Conservation (phyloP, 2,888 invertebrate genomes). For the Eulithis prunata region DNA sequence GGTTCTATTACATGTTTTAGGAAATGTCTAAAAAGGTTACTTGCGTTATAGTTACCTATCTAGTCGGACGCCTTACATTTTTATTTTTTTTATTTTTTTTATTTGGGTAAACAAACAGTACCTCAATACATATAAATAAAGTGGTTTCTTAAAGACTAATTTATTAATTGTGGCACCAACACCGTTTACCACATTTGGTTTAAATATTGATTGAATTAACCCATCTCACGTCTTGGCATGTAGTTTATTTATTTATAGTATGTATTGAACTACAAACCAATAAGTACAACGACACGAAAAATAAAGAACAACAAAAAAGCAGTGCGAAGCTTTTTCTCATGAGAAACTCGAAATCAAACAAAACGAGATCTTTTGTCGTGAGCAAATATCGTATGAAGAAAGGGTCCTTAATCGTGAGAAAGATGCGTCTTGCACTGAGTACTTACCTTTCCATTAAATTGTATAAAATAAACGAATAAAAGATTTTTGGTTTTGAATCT, state of each 20-base stretch:
- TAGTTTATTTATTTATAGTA: background rate
- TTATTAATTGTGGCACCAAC: no score
- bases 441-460: slow-evolving; percentile 5
- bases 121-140: no score
- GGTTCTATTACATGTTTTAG: no score
- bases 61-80: no score
- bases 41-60: no score
- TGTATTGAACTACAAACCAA: background rate
- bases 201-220: background rate
- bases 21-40: no score
- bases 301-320: slow-evolving; percentile 37
- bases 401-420: slow-evolving; percentile 44
- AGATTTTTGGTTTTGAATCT: background rate
- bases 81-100: no score
- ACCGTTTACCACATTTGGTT: no score
- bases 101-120: no score
- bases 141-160: no score
- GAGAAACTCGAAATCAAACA: slow-evolving; percentile 43
- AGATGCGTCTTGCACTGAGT: slow-evolving; percentile 28
- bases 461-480: background rate
- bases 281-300: slow-evolving; percentile 11
- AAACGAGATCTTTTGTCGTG: slow-evolving; percentile 44
- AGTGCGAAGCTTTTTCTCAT: slow-evolving; percentile 40
- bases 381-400: slow-evolving; percentile 41
- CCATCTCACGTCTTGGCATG: background rate